Base-by-base conservation (phyloP, 2,888 invertebrate genomes). In the Tetheella fluctuosa region DNA sequence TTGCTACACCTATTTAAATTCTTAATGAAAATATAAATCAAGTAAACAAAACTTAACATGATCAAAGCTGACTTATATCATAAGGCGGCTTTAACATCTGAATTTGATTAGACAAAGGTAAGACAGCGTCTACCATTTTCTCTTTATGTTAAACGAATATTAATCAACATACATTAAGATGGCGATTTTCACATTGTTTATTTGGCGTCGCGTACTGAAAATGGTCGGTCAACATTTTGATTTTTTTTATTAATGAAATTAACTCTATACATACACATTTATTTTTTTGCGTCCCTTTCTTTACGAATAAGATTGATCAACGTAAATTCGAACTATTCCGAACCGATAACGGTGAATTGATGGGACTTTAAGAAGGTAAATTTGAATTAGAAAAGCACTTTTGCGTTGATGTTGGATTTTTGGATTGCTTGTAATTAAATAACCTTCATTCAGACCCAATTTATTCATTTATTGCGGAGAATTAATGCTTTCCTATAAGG, bases 31-130 rank as follows among this genome's bases (percentile, higher is more conserved):
- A 30, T 7, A 8, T 37, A 37, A 37, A 12, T 15, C 13, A 37
- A 39, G n/a, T 39, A 39, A n/a, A n/a, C 6, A 6, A 39, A 39
- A n/a, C 39, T 15, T 39, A 1, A 4, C n/a, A 39, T 6, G 39
- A n/a, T n/a, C 39, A 39, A 39, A 39, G 39, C n/a, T 39, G n/a
- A 39, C 39, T n/a, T 39, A 39, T n/a, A 39, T 37, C 37, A 37
- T 6, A n/a, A n/a, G 5, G n/a, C 7, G n/a, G 7, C 39, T 39
- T 12, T 39, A 39, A n/a, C 39, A 6, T 39, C n/a, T 5, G 6
- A 39, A 39, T 39, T 15, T 39, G 39, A 39, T 39, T 39, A 39
- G n/a, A 39, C 39, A 39, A 34, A 34, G 7, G 13, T 4, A 7
- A 30, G 30, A 34, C 34, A 34, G 34, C 13, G 13, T 34, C 34